phyloP scores from a whole-genome alignment of 2,113 vertebrate species.

The Meleagris gallopavo region DNA sequence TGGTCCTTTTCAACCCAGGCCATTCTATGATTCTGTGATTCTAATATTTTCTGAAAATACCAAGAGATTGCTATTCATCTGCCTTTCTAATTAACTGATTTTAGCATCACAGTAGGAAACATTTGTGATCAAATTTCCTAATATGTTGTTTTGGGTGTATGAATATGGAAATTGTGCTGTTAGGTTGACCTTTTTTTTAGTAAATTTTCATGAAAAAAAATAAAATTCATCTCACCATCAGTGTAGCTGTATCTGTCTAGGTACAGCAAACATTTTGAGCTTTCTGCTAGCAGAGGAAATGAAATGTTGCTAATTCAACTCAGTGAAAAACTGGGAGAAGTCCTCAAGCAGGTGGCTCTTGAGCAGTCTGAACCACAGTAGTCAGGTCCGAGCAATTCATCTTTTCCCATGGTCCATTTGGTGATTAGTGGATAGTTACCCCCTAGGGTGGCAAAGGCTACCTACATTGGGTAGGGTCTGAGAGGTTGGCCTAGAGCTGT shows the following conservation, averaged over 20 bases:
- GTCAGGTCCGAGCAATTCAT: background rate
- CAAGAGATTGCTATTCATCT: background rate
- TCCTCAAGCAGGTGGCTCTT: background rate
- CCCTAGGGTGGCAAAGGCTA: background rate
- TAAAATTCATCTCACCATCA: background rate
- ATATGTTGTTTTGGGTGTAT: background rate
- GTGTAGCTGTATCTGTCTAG: background rate
- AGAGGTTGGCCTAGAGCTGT: background rate
- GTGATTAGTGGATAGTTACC: background rate
- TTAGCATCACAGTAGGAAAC: background rate
- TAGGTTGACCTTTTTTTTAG: background rate
- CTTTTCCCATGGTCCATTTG: background rate
- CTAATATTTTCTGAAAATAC: background rate
- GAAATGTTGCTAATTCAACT: background rate
- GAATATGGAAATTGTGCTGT: background rate
- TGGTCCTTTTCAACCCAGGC: too few species aligned
- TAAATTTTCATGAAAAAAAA: background rate
- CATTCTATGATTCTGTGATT: too few species aligned
- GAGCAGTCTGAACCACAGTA: background rate
- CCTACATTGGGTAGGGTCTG: background rate
- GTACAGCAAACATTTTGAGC: background rate
- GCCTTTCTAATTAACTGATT: background rate
- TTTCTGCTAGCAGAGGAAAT: background rate
- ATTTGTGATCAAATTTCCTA: background rate
- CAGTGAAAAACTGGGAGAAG: background rate